phyloP scores from a whole-genome alignment of 2,888 invertebrate genomes.

The Scrobipalpa costella region DNA sequence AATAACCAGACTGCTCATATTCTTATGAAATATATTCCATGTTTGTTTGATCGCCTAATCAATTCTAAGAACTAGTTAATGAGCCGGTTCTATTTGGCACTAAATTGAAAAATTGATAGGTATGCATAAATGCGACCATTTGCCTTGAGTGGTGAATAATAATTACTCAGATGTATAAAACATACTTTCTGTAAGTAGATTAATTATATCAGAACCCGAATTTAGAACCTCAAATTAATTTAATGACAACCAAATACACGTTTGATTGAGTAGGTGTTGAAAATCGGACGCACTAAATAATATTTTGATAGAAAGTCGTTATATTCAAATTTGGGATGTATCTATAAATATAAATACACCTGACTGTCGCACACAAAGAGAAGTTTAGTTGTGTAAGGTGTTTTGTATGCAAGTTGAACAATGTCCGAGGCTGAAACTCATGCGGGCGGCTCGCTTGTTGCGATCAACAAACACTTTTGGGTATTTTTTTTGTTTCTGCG shows the following conservation, averaged over 20 bases:
- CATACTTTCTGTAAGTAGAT: slow-evolving; percentile 66
- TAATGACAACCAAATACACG: slow-evolving; percentile 50
- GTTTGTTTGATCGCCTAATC: slow-evolving; percentile 62
- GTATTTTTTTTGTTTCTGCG: slow-evolving; percentile 59
- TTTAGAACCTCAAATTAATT: slow-evolving; percentile 54
- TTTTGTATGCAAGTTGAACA: slow-evolving; percentile 30
- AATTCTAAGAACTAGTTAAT: slow-evolving; percentile 63
- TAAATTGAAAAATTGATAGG: slow-evolving; percentile 72
- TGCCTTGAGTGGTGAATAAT: slow-evolving; percentile 75
- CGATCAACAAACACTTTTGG: slow-evolving; percentile 48
- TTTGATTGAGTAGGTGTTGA: slow-evolving; percentile 15
- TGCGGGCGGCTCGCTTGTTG: slow-evolving; percentile 43
- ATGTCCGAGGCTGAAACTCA: slow-evolving; percentile 29
- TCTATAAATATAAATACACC: slow-evolving; percentile 14
- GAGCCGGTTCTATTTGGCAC: slow-evolving; percentile 64
- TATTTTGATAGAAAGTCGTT: slow-evolving; percentile 12
- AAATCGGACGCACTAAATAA: not conserved
- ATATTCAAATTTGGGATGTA: slow-evolving; percentile 5
- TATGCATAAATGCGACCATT: slow-evolving; percentile 68
- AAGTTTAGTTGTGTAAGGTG: slow-evolving; percentile 19
- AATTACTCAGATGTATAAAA: slow-evolving; percentile 63
- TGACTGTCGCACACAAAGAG: slow-evolving; percentile 10
- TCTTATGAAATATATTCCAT: slow-evolving; percentile 67
- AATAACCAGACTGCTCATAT: slow-evolving; percentile 66
- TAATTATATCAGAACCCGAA: slow-evolving; percentile 59